A percentile compares a stretch with the other conserved stretches of the same genome.
phyloP scores from a whole-genome alignment of 1,140 invertebrate species.

The Cylas formicarius region DNA sequence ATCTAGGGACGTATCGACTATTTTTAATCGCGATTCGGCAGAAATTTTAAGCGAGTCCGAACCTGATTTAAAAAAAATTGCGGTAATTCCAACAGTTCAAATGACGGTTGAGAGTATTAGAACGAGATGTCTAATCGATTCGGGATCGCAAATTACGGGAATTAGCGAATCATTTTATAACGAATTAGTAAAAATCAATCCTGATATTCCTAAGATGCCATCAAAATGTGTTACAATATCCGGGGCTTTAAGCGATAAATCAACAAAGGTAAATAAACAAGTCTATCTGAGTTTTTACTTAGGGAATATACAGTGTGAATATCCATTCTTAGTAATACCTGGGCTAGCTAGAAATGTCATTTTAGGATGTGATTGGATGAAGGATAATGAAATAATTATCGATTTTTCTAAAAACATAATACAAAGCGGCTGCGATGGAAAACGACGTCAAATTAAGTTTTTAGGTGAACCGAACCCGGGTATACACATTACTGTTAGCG shows the following conservation, averaged over 20 bases:
- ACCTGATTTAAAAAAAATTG: background rate
- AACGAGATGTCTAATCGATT: slow-evolving; percentile 13
- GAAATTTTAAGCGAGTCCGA: background rate
- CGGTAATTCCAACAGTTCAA: background rate
- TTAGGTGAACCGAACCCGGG: slow-evolving; percentile 1
- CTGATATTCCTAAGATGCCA: slow-evolving; percentile 20
- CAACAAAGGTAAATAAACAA: slow-evolving; percentile 20
- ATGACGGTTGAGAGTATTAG: background rate
- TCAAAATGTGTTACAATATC: slow-evolving; percentile 22
- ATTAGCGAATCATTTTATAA: slow-evolving; percentile 25
- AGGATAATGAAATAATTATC: slow-evolving; percentile 11
- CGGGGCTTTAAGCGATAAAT: slow-evolving; percentile 21
- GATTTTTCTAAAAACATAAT: slow-evolving; percentile 11
- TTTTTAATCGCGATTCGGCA: slow-evolving; percentile 8
- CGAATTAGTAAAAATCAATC: slow-evolving; percentile 8
- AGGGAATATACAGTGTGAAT: background rate
- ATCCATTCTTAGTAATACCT: slow-evolving; percentile 23
- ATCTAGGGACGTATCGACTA: background rate
- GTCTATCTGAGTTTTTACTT: slow-evolving; percentile 3
- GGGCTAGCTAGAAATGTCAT: slow-evolving; percentile 22
- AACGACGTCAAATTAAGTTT: background rate
- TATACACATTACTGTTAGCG: slow-evolving; percentile 1
- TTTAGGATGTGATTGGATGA: slow-evolving; percentile 29
- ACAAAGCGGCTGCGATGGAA: background rate
- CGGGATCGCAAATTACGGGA: slow-evolving; percentile 29